A percentile compares a stretch with the other conserved stretches of the same genome.
phyloP scores from a whole-genome alignment of 2,888 invertebrate genomes.

The Nezara viridula region DNA sequence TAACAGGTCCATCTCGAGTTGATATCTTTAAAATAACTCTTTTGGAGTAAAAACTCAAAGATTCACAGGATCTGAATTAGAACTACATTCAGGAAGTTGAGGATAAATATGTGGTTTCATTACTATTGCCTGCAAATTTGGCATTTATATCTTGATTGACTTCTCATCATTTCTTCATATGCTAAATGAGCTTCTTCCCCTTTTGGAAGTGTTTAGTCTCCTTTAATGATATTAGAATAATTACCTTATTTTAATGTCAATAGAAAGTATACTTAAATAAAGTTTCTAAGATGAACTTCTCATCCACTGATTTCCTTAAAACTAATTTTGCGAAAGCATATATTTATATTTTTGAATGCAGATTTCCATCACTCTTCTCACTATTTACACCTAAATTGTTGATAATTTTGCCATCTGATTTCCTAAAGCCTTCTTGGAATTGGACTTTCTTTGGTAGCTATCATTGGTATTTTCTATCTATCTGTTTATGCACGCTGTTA shows the following conservation, averaged over 20 bases:
- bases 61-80: background rate
- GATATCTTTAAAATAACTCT: background rate
- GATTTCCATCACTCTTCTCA: background rate
- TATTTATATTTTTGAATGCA: background rate
- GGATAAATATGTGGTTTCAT: no score
- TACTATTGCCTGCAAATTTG: no score
- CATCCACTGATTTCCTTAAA: background rate
- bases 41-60: background rate
- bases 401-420: background rate
- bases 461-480: background rate
- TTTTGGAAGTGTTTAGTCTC: background rate
- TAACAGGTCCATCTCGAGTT: background rate
- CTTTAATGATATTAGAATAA: background rate
- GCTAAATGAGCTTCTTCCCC: background rate
- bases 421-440: background rate
- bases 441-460: background rate
- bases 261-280: background rate
- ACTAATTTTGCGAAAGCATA: background rate
- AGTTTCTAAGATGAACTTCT: background rate
- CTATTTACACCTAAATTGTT: background rate
- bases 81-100: background rate
- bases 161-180: no score
- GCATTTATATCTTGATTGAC: no score
- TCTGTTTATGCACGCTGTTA: background rate
- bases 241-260: background rate